Evolutionary conservation across 2,113 vertebrate species (phyloP).

Genomic region (Corynorhinus townsendii): DNA sequence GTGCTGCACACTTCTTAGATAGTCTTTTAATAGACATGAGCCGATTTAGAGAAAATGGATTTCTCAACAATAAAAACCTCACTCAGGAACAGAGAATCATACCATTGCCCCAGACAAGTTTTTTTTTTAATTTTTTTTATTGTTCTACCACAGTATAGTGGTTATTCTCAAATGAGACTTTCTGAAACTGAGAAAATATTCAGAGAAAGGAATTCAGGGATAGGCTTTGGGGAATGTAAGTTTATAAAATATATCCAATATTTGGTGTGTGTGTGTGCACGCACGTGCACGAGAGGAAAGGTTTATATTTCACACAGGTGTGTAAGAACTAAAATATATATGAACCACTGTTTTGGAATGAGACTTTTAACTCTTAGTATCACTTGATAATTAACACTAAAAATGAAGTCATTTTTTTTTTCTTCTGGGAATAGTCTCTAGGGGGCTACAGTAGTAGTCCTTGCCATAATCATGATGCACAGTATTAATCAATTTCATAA

Average conservation of each 20-base stretch:
- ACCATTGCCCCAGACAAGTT: background rate
- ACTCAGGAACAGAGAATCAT: background rate
- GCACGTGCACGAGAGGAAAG: background rate
- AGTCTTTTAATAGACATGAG: background rate
- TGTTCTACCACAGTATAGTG: background rate
- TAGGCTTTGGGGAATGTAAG: background rate
- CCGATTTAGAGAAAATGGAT: background rate
- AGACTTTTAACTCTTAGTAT: background rate
- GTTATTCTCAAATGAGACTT: slow-evolving; percentile 7
- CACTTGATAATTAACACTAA: background rate
- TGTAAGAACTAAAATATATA: background rate
- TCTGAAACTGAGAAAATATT: slow-evolving; percentile 8
- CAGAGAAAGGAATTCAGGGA: background rate
- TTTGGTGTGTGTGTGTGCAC: background rate
- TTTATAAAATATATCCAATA: background rate
- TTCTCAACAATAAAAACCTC: background rate
- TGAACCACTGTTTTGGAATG: background rate
- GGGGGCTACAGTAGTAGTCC: background rate
- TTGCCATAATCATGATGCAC: background rate
- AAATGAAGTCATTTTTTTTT: background rate
- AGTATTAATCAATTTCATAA: background rate
- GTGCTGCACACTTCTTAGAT: background rate
- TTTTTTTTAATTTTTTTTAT: background rate
- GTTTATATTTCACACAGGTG: background rate
- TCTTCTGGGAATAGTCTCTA: background rate